Conservation (phyloP, 1,140 invertebrate genomes). For the Lerema accius region DNA sequence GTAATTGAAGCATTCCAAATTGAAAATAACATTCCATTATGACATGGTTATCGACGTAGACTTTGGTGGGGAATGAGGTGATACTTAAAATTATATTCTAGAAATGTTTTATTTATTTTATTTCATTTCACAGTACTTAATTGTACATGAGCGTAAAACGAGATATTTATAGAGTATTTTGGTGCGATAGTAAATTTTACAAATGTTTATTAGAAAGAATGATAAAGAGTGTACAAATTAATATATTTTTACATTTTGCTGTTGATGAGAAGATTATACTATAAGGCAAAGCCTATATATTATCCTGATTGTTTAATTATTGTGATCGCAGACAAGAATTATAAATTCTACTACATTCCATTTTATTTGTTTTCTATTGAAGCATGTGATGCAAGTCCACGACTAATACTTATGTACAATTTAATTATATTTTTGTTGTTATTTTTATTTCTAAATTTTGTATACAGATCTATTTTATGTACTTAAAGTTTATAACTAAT, state of each 20-base stretch:
- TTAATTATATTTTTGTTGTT: constrained; percentile 66
- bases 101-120: constrained; percentile 67
- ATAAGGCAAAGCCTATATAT: constrained; percentile 72
- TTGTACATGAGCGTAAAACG: constrained; percentile 62
- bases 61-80: constrained; percentile 73
- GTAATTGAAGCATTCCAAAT: constrained; percentile 71
- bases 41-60: constrained; percentile 37
- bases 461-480: constrained; percentile 55
- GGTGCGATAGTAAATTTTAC: constrained; percentile 82
- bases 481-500: constrained; percentile 64
- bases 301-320: constrained; percentile 74
- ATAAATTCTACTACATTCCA: constrained; percentile 77
- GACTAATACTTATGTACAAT: constrained; percentile 80
- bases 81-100: constrained; percentile 67
- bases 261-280: constrained; percentile 69
- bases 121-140: constrained; percentile 69
- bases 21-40: constrained; percentile 34
- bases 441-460: constrained; percentile 60
- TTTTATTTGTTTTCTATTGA: constrained; percentile 67
- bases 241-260: constrained; percentile 81
- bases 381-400: constrained; percentile 81
- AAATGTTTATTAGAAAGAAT: constrained; percentile 74
- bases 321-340: constrained; percentile 78
- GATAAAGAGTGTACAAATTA: constrained; percentile 78
- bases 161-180: constrained; percentile 75